Percentiles rank a stretch among this genome's conserved stretches.
Conservation (phyloP, 2,888 invertebrate species). For the Chironomus riparius region DNA sequence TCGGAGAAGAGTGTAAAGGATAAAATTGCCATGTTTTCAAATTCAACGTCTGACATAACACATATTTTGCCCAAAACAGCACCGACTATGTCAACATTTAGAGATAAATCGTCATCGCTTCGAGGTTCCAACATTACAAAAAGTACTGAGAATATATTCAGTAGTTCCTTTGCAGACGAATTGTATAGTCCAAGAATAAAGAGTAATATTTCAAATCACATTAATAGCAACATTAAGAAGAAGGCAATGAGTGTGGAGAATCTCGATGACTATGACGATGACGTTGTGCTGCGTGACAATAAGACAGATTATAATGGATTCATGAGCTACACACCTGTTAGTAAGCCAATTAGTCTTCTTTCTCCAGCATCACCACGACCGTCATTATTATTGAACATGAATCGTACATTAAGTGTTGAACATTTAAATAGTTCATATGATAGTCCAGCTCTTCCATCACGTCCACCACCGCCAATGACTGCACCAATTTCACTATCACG, state of each 20-base stretch:
- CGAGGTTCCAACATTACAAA: slow-evolving; percentile 33
- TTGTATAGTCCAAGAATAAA: slow-evolving; percentile 34
- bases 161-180: slow-evolving; percentile 17
- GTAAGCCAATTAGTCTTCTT: slow-evolving; percentile 5
- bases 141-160: slow-evolving; percentile 40
- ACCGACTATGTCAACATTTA: neutral
- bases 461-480: slow-evolving; percentile 29
- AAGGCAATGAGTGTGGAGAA: slow-evolving; percentile 49
- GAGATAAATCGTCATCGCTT: slow-evolving; percentile 24
- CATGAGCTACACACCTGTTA: neutral
- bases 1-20: slow-evolving; percentile 74
- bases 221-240: slow-evolving; percentile 32
- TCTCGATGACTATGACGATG: slow-evolving; percentile 36
- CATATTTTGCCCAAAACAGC: slow-evolving; percentile 29
- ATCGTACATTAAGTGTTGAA: slow-evolving; percentile 25
- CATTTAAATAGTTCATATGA: neutral
- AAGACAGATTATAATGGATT: neutral
- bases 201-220: slow-evolving; percentile 31
- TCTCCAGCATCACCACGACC: neutral
- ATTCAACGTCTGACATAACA: slow-evolving; percentile 32
- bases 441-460: slow-evolving; percentile 33
- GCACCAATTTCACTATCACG: slow-evolving; percentile 32
- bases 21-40: slow-evolving; percentile 81
- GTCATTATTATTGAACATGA: neutral
- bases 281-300: neutral